Evolutionary conservation across 2,113 vertebrate genomes (phyloP).

Genomic region (Myrmophylax atrothorax): DNA sequence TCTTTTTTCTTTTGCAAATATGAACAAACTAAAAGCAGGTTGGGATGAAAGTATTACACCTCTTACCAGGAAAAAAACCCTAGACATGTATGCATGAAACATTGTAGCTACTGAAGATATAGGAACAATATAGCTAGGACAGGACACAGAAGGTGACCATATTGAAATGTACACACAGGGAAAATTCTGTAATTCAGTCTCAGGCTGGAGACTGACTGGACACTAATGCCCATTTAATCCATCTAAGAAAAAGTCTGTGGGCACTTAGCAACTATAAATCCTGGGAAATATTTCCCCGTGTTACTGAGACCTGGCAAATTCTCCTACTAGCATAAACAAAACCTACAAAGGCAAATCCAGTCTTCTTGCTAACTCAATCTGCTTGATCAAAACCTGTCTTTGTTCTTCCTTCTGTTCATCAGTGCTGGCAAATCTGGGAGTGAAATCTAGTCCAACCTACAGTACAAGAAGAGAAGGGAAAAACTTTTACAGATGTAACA

Average conservation of each 20-base stretch:
- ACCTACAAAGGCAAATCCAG: conserved; percentile 93
- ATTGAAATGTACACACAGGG: background rate
- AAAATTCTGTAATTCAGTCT: background rate
- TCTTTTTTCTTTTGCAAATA: background rate
- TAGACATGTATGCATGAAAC: background rate
- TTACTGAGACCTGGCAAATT: background rate
- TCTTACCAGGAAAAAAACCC: background rate
- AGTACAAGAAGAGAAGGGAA: background rate
- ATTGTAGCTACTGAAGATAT: background rate
- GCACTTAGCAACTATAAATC: background rate
- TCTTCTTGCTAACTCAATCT: conserved; percentile 86
- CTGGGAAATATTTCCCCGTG: background rate
- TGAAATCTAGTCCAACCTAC: conserved; percentile 96
- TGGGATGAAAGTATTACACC: background rate
- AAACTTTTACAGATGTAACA: background rate
- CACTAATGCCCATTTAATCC: background rate
- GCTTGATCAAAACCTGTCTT: conserved; percentile 88
- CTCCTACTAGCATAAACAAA: background rate
- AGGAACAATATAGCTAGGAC: background rate
- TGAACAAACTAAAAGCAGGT: background rate
- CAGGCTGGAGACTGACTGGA: background rate
- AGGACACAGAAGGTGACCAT: background rate
- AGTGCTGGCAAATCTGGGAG: conserved; percentile 83
- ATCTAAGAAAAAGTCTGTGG: background rate
- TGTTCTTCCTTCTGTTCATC: conserved; percentile 88